A percentile compares a stretch with the other conserved stretches of the same genome.
phyloP scores from a whole-genome alignment of 2,888 invertebrate species.

The Coelopa pilipes region DNA sequence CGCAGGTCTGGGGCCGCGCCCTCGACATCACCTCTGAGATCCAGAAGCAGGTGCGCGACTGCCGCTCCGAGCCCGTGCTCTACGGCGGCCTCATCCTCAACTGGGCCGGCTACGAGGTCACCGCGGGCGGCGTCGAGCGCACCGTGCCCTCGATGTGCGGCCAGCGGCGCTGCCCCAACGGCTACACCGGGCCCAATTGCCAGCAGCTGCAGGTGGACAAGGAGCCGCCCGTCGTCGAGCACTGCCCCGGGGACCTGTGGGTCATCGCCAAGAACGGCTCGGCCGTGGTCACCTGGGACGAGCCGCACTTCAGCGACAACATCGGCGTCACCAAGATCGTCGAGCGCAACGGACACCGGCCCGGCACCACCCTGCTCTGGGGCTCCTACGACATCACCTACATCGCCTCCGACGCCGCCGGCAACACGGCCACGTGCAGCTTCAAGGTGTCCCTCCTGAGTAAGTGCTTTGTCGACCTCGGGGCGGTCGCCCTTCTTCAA shows the following conservation, averaged over 20 bases:
- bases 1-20: constrained; percentile 93
- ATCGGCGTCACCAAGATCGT: constrained; percentile 82
- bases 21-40: constrained; percentile 92
- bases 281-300: constrained; percentile 90
- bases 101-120: constrained; percentile 94
- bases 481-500: no score
- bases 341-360: constrained; percentile 86
- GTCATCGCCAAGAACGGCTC: constrained; percentile 93
- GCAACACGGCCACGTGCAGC: constrained; percentile 90
- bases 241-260: constrained; percentile 95
- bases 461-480: constrained; percentile 68
- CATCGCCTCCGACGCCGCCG: constrained; percentile 91
- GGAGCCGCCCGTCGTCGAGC: constrained; percentile 85
- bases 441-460: constrained; percentile 91
- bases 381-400: constrained; percentile 93
- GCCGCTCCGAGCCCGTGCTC: constrained; percentile 90
- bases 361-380: constrained; percentile 90
- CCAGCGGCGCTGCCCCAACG: constrained; percentile 86
- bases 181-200: constrained; percentile 87
- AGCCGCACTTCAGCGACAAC: constrained; percentile 90
- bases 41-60: constrained; percentile 93
- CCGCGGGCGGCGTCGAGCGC: constrained; percentile 88
- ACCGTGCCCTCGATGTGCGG: constrained; percentile 93
- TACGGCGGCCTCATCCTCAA: constrained; percentile 87
- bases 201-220: constrained; percentile 86